Evolutionary conservation across 2,797 vertebrate genomes (phyloP), one percentile per base, ranked within the genome.

Genomic region (Semaprochilodus insignis): DNA sequence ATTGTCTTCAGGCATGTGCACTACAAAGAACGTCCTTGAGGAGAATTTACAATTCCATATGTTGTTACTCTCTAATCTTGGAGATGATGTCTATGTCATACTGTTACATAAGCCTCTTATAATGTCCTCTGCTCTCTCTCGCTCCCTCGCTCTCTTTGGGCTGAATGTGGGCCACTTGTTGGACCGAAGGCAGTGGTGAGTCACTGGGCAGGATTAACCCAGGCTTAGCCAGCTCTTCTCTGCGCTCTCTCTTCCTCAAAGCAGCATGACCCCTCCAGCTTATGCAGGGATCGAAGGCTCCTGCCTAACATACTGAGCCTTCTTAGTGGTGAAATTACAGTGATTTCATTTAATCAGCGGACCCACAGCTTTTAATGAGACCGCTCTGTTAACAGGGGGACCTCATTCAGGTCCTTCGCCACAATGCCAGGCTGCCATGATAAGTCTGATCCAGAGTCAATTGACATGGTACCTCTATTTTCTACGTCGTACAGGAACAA

Each of bases 61-160:
- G 44, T 17, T 34, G 25, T 66, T 36, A 21, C 19, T 21, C 67
- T 57, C 69, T 67, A 57, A 31, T 44, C 78, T 72, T 8, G 62
- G 54, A 74, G 75, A 81, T 60, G 52, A 8, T 48, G 59, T 76
- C 74, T 81, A 70, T 71, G 19, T 6, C 31, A 40, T 59, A 21
- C 11, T n/a, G 54, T 40, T 74, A n/a, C 31, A 59, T 74, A 74
- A 79, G 34, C 48, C n/a, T 85, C 81, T 81, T 52, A 60, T 78
- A 44, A 77, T 23, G 23, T 80, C 31, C 77, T 48, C 66, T 2
- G 25, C 51, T 31, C 52, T 80, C 81, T 59, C 21, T 67, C 65
- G 59, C 52, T 65, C 51, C 70, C 27, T 54, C 23, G 73, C 69
- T 40, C 81, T 79, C 52, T 34, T 36, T 59, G 31, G n/a, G 31